Evolutionary conservation across 2,888 invertebrate species (phyloP).

Genomic region (Drosophila colorata): DNA sequence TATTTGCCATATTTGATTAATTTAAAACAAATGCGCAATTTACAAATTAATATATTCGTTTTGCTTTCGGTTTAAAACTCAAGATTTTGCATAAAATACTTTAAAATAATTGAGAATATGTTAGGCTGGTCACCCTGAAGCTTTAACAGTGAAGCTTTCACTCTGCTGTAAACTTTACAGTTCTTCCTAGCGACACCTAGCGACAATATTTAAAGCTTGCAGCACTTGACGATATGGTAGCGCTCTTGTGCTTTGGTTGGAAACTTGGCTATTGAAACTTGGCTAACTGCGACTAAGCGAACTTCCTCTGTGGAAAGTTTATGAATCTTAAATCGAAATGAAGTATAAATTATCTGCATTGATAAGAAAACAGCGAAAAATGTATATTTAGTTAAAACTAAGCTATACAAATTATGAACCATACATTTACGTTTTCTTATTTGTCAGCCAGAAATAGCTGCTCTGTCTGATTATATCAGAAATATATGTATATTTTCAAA

Average conservation of each 20-base stretch:
- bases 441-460: no score
- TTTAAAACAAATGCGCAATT: no score
- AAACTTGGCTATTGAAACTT: conserved; percentile 1
- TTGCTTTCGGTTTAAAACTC: not conserved
- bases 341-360: no score
- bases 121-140: conserved; percentile 17
- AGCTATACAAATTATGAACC: no score
- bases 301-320: no score
- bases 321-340: no score
- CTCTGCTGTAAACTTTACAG: not conserved
- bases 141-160: conserved; percentile 3
- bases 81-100: not conserved
- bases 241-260: not conserved
- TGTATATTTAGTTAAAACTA: no score
- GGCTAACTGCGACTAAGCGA: no score
- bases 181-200: conserved; percentile 14
- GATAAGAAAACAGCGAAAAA: not conserved
- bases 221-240: not conserved
- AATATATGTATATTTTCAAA: no score
- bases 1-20: not conserved
- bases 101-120: not conserved
- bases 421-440: no score
- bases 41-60: not conserved
- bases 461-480: no score
- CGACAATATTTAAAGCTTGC: not conserved